A percentile compares a stretch with the other conserved stretches of the same genome.
Conservation (phyloP, 64 coral and sea anemone species). For the Stichodactyla helianthus region DNA sequence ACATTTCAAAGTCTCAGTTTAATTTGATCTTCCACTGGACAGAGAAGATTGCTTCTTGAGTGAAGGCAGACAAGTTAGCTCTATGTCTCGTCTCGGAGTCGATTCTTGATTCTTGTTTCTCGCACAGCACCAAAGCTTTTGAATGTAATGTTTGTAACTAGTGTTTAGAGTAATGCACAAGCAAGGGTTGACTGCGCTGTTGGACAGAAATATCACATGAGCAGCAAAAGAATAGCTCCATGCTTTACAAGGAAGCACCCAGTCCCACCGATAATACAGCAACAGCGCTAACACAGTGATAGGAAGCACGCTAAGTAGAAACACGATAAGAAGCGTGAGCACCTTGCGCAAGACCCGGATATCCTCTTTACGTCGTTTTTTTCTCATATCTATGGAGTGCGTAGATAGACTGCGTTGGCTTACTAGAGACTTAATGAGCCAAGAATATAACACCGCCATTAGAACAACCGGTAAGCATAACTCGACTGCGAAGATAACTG, state of each 20-base stretch:
- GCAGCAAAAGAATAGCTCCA: neutral
- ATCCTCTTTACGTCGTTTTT: neutral
- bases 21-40: no score
- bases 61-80: no score
- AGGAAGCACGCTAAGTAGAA: neutral
- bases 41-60: no score
- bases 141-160: neutral
- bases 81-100: no score
- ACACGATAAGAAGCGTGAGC: neutral
- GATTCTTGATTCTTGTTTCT: no score
- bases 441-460: neutral
- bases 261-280: neutral
- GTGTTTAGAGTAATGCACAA: neutral
- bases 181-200: neutral
- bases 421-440: neutral
- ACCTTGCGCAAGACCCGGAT: constrained; percentile 6
- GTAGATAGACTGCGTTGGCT: neutral
- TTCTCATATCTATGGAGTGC: neutral
- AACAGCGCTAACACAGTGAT: neutral
- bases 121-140: neutral
- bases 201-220: neutral
- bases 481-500: neutral
- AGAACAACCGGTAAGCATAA: neutral
- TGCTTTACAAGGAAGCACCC: neutral
- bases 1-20: no score